Base-by-base conservation (phyloP, 2,888 invertebrate genomes). In the Eilema caniola region DNA sequence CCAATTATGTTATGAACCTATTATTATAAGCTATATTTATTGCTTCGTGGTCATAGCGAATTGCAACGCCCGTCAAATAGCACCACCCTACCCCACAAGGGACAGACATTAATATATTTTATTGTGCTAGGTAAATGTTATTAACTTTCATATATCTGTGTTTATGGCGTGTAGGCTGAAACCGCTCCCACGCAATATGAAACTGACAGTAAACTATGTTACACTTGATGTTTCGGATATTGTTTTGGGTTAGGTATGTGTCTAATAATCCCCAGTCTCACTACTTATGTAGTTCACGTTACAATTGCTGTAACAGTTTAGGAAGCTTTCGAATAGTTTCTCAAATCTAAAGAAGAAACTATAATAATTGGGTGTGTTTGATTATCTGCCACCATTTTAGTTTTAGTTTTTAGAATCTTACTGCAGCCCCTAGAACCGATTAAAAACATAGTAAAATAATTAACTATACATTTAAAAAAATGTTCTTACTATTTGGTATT, bases 21-120 rank as follows among this genome's bases (percentile, higher is more conserved):
- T 25, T 63, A 63, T 47, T 33, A 33, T 23, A 31, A 62, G 23
- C n/a, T 33, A 62, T 37, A 20, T 28, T 53, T 56, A 64, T 64
- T 53, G 47, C 20, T 25, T 28, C 53, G 47, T 64, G 64, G 23
- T 65, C 31, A 56, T 28, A 56, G 64, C 31, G 53, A 53, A 65
- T 53, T 65, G 53, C 31, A 65, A 14, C 14, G 16, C 28, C 53
- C 31, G 73, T 77, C 74, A 74, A 80, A 77, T 76, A 75, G 73
- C 70, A 67, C 69, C 71, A 77, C 80, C 79, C 60, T 80, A 77
- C 82, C 80, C 81, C 79, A 72, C 73, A 74, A 85, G 85, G 86
- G 86, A 81, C 88, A 82, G 82, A 84, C 87, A 89, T 89, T 89
- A 88, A 89, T 90, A 89, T 88, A 87, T 89, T 89, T 90, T 89